Conservation (phyloP, 2,888 invertebrate species). For the Buathra laborator region DNA sequence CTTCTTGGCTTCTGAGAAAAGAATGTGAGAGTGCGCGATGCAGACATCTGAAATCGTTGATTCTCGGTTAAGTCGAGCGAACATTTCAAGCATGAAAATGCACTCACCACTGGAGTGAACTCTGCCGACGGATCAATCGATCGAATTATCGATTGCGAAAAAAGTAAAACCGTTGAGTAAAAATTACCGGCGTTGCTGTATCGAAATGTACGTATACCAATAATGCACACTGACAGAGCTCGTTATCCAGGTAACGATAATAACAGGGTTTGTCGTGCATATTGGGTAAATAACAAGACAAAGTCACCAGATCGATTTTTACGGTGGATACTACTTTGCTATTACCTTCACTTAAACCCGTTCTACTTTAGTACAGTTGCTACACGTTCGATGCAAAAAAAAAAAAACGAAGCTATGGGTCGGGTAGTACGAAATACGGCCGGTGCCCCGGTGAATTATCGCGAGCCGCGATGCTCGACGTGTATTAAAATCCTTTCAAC, state of each 20-base stretch:
- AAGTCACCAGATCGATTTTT: conserved; percentile 58
- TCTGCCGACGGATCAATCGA: conserved; percentile 13
- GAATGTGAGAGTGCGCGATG: conserved; percentile 23
- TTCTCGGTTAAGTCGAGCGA: conserved; percentile 28
- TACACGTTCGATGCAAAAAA: not conserved
- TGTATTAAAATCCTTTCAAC: conserved; percentile 82
- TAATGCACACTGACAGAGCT: not conserved
- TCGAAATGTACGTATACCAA: not conserved
- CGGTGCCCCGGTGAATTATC: conserved; percentile 77
- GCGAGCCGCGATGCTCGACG: conserved; percentile 72
- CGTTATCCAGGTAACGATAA: conserved; percentile 31
- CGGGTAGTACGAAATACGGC: conserved; percentile 73
- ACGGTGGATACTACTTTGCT: conserved; percentile 53
- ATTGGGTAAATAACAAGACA: conserved; percentile 27
- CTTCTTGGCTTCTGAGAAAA: conserved; percentile 12
- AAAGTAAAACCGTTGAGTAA: not conserved
- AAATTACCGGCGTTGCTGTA: not conserved
- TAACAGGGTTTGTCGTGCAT: not conserved
- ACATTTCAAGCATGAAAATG: conserved; percentile 44
- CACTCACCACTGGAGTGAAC: conserved; percentile 23
- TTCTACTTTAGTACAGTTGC: conserved; percentile 31
- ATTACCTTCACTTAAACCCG: conserved; percentile 57
- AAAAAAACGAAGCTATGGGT: conserved; percentile 15
- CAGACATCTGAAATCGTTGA: not conserved
- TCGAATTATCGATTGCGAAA: conserved; percentile 24